A percentile compares a stretch with the other conserved stretches of the same genome.
Evolutionary conservation across 2,113 vertebrate genomes (phyloP).

Genomic region (Nyctereutes procyonoides): DNA sequence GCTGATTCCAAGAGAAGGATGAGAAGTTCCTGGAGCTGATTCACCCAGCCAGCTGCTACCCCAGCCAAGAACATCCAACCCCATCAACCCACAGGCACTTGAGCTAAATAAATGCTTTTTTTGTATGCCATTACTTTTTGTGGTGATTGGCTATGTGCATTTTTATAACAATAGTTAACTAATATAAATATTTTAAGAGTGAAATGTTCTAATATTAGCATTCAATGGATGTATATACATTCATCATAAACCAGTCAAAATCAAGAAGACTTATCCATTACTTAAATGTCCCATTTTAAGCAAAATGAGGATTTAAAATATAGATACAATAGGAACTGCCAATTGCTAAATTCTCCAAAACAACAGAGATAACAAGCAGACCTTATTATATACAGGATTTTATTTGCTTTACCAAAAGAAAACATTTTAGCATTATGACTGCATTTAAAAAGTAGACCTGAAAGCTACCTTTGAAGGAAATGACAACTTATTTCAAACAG

Average conservation of each 20-base stretch:
- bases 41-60: not conserved
- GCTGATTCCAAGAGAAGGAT: not conserved
- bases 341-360: constrained; percentile 8
- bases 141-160: not conserved
- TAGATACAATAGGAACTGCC: not conserved
- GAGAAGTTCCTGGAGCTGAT: not conserved
- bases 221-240: not conserved
- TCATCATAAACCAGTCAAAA: constrained; percentile 30
- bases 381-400: not conserved
- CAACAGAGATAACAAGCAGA: not conserved
- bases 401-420: constrained; percentile 12
- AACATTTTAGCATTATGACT: not conserved
- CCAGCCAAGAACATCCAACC: not conserved
- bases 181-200: not conserved
- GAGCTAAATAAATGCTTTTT: not conserved
- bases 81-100: too few relatives aligned
- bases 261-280: not conserved
- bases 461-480: not conserved
- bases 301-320: constrained; percentile 4
- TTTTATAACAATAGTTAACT: not conserved
- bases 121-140: not conserved
- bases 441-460: not conserved
- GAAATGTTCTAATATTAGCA: not conserved
- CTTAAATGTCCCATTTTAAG: constrained; percentile 17
- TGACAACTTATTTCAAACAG: constrained; percentile 71